phyloP scores from a whole-genome alignment of 2,888 invertebrate genomes.

The Tipula confusa region DNA sequence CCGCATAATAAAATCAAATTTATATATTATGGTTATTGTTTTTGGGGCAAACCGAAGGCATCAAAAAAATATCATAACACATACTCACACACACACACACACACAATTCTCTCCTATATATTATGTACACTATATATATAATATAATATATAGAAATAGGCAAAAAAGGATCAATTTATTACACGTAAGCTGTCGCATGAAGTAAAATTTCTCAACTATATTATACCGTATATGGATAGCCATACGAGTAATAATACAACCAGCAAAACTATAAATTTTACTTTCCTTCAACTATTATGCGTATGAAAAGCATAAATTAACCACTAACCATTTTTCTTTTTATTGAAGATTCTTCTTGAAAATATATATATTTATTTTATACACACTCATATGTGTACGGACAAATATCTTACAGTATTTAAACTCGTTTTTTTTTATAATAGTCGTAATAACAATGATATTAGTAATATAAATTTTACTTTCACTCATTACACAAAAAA shows the following conservation, averaged over 20 bases:
- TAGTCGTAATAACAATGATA: not conserved
- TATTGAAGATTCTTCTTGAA: not conserved
- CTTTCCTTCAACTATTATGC: not conserved
- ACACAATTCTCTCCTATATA: no score
- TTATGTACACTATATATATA: not conserved
- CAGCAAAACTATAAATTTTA: not conserved
- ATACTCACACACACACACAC: not conserved
- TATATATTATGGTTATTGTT: slow-evolving; percentile 25
- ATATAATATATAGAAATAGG: not conserved
- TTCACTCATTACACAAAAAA: not conserved
- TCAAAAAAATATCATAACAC: not conserved
- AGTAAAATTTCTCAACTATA: not conserved
- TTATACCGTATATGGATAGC: no score
- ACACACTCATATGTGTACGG: no score
- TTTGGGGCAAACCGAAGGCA: slow-evolving; percentile 25
- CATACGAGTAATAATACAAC: not conserved
- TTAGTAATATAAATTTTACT: not conserved
- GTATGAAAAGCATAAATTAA: slow-evolving; percentile 14
- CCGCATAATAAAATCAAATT: slow-evolving; percentile 1
- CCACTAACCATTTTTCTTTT: not conserved
- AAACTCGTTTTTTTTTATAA: not conserved
- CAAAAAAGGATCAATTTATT: not conserved
- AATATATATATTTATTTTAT: no score
- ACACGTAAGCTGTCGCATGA: slow-evolving; percentile 3
- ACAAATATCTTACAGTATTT: not conserved